Percentiles rank a stretch among this genome's conserved stretches.
Conservation (phyloP, 2,113 vertebrate species). For the Lophius piscatorius region DNA sequence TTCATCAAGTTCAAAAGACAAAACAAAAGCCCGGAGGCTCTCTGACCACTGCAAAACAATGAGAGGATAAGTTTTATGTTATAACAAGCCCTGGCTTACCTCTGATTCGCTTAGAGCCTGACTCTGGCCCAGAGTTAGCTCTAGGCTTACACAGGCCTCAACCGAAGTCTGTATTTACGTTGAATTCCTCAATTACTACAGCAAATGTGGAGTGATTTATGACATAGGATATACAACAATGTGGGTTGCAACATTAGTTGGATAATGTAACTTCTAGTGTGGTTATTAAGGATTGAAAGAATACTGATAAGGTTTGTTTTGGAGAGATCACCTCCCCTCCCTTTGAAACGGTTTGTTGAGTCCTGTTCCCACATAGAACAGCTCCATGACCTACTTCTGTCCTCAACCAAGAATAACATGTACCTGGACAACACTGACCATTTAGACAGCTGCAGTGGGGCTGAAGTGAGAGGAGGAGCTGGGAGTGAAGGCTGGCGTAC, state of each 20-base stretch:
- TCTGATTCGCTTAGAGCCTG: slow-evolving; percentile 29
- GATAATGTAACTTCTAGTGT: slow-evolving; percentile 39
- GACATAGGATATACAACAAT: slow-evolving; percentile 24
- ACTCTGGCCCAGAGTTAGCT: slow-evolving; percentile 37
- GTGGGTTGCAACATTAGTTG: slow-evolving; percentile 26
- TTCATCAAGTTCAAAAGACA: slow-evolving; percentile 48
- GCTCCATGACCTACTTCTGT: slow-evolving; percentile 58
- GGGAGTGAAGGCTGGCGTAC: slow-evolving; percentile 22
- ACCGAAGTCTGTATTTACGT: slow-evolving; percentile 51
- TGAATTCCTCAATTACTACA: slow-evolving; percentile 35
- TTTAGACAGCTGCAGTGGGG: slow-evolving; percentile 69
- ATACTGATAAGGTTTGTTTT: slow-evolving; percentile 60
- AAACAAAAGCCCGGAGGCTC: neutral
- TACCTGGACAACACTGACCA: slow-evolving; percentile 62
- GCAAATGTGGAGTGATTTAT: slow-evolving; percentile 31
- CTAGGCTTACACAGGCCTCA: slow-evolving; percentile 8
- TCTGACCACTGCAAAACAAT: slow-evolving; percentile 16
- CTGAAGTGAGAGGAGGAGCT: neutral
- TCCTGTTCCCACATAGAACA: slow-evolving; percentile 62
- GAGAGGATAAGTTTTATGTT: slow-evolving; percentile 29
- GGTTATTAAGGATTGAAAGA: slow-evolving; percentile 54
- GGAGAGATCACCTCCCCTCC: slow-evolving; percentile 30
- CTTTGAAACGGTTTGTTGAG: slow-evolving; percentile 47
- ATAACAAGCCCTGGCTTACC: slow-evolving; percentile 4
- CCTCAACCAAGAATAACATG: slow-evolving; percentile 70